Percentiles rank a stretch among this genome's conserved stretches.
Evolutionary conservation across 2,113 vertebrate species (phyloP).

Genomic region (Thymallus thymallus): DNA sequence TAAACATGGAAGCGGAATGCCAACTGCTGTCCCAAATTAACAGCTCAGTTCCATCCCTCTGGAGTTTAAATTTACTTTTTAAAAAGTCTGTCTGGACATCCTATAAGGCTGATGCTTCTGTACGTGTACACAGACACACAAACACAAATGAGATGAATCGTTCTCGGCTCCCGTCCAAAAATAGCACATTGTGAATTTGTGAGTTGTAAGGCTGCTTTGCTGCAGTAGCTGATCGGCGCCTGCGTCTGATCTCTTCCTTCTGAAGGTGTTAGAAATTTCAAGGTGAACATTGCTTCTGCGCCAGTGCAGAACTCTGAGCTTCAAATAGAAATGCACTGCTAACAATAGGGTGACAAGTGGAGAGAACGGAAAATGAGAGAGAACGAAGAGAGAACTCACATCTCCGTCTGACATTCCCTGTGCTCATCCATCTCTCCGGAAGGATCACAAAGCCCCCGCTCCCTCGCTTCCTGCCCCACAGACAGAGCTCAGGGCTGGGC

Average conservation of each 20-base stretch:
- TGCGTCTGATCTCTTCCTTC: slow-evolving; percentile 3
- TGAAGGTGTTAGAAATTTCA: neutral
- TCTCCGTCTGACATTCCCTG: slow-evolving; percentile 41
- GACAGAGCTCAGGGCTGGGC: neutral
- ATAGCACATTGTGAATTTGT: neutral
- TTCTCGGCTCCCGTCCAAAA: neutral
- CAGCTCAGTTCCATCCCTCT: neutral
- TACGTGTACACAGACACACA: neutral
- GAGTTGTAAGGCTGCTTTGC: no score
- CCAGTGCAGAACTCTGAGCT: neutral
- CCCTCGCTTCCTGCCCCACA: slow-evolving; percentile 3
- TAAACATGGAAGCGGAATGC: neutral
- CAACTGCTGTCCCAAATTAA: neutral
- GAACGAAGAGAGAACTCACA: slow-evolving; percentile 16
- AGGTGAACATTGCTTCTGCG: slow-evolving; percentile 8
- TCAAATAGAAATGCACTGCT: slow-evolving; percentile 9
- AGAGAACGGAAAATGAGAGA: neutral
- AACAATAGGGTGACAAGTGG: neutral
- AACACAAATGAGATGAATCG: neutral
- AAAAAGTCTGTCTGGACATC: neutral
- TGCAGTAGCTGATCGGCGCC: neutral
- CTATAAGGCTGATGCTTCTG: neutral
- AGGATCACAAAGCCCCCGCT: slow-evolving; percentile 6
- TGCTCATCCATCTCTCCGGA: slow-evolving; percentile 38
- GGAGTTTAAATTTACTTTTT: neutral